A percentile compares a stretch with the other conserved stretches of the same genome.
Evolutionary conservation across 2,888 invertebrate genomes (phyloP).

Genomic region (Cosmorhoe ocellata): DNA sequence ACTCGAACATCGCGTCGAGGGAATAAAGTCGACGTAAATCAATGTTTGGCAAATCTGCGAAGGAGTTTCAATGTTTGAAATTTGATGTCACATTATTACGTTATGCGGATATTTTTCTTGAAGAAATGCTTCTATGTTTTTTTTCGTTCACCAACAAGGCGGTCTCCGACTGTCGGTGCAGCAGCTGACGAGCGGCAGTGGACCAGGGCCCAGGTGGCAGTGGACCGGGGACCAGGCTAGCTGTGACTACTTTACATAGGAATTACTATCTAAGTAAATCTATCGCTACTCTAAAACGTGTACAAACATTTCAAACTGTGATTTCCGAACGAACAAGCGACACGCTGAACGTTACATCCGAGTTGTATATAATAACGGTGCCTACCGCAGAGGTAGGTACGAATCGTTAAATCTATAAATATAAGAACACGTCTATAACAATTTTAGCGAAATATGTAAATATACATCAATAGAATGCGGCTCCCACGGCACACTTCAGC

Average conservation of each 20-base stretch:
- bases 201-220: conserved; percentile 3
- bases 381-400: too few species aligned
- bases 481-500: conserved; percentile 6
- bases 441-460: conserved; percentile 6
- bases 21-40: too few species aligned
- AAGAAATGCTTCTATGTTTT: too few species aligned
- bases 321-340: too few species aligned
- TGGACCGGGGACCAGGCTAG: neutral
- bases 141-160: too few species aligned
- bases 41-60: too few species aligned
- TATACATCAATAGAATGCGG: conserved; percentile 14
- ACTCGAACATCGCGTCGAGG: conserved; percentile 17
- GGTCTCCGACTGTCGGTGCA: too few species aligned
- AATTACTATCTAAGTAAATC: neutral
- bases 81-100: too few species aligned
- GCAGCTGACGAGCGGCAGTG: neutral
- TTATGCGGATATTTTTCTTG: too few species aligned
- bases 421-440: conserved; percentile 3
- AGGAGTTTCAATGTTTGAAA: too few species aligned
- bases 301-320: too few species aligned
- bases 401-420: conserved; percentile 15
- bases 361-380: neutral
- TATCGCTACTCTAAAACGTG: neutral
- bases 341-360: neutral
- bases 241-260: neutral